These are phyloP conservation scores for Fragum sueziense DNA, from an alignment of 2,888 invertebrate species.

Conservation along the genomic window DNA sequence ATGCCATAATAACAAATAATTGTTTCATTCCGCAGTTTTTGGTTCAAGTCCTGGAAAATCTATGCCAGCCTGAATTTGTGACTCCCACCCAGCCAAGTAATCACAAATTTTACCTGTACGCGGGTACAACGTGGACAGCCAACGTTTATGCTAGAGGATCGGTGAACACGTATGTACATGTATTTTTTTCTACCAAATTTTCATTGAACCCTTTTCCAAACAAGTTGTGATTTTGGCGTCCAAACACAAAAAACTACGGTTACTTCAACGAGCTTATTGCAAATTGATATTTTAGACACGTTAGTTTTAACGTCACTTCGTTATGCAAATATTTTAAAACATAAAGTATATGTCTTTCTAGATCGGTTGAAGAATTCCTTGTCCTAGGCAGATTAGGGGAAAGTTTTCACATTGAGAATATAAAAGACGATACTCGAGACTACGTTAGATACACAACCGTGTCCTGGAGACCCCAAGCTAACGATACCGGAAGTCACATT, in stretches of 20 bases:
- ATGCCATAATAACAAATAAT: too few species aligned
- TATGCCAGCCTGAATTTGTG: conserved; percentile 59
- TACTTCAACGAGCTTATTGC: too few species aligned
- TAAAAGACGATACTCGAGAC: conserved; percentile 8
- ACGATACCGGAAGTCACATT: conserved; percentile 38
- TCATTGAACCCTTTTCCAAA: too few species aligned
- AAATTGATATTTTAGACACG: too few species aligned
- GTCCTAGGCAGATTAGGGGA: conserved; percentile 28
- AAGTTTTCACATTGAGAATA: neutral
- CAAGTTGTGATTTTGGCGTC: too few species aligned
- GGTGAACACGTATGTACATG: conserved; percentile 40
- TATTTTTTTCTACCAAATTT: neutral
- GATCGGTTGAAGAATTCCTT: conserved; percentile 35
- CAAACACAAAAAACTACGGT: too few species aligned
- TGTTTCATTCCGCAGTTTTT: too few species aligned
- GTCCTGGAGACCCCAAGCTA: conserved; percentile 40
- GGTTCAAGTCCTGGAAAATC: conserved; percentile 52
- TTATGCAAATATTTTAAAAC: too few species aligned
- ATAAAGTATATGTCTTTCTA: too few species aligned
- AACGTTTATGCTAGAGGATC: conserved; percentile 50
- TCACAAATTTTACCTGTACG: conserved; percentile 62
- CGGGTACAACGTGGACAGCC: conserved; percentile 56
- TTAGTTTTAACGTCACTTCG: too few species aligned
- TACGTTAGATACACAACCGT: conserved; percentile 26
- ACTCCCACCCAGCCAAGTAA: conserved; percentile 56